phyloP scores from a whole-genome alignment of 2,797 vertebrate genomes.

The Anisognathus igniventris region DNA sequence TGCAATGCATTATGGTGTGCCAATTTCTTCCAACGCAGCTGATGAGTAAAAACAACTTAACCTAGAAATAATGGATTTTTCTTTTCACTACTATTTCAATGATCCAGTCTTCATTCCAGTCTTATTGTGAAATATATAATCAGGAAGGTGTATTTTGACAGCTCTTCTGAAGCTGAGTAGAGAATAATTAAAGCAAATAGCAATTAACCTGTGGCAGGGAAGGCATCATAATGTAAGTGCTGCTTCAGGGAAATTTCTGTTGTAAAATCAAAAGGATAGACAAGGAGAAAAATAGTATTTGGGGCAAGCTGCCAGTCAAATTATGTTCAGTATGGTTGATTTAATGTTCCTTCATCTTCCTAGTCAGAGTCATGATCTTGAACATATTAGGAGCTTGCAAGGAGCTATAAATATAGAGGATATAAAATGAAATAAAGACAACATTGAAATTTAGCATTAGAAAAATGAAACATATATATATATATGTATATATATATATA shows the following conservation, averaged over 20 bases:
- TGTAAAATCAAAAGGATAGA: neutral
- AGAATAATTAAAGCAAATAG: conserved; percentile 56
- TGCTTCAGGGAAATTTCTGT: conserved; percentile 22
- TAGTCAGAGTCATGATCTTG: neutral
- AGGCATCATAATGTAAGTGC: neutral
- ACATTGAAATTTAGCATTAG: neutral
- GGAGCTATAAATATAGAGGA: neutral
- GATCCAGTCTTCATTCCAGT: neutral
- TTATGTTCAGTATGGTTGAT: neutral
- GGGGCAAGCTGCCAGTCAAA: neutral
- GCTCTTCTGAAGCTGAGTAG: conserved; percentile 4
- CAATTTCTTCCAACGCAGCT: neutral
- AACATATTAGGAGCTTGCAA: neutral
- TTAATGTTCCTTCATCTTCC: neutral
- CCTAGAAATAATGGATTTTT: neutral
- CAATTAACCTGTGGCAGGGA: conserved; percentile 20
- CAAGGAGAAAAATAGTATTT: neutral
- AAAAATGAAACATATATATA: neutral
- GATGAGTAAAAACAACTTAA: neutral
- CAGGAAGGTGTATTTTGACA: neutral
- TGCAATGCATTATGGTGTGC: neutral
- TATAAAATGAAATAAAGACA: neutral
- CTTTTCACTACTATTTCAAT: neutral
- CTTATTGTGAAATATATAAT: neutral
- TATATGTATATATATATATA: too few species aligned